phyloP scores from a whole-genome alignment of 2,797 vertebrate species.

The Mastacembelus armatus region DNA sequence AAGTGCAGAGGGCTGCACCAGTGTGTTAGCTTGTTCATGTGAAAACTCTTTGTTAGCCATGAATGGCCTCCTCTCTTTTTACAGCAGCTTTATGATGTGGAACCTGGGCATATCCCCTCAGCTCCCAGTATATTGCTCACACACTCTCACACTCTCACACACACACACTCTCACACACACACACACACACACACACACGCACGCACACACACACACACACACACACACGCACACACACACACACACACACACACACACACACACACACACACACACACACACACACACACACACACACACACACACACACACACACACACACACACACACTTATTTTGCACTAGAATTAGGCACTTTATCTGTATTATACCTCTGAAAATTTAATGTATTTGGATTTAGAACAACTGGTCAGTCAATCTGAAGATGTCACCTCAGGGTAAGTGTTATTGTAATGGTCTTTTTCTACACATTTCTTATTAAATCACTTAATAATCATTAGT shows the following conservation, averaged over 20 bases:
- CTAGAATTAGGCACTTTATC: background rate
- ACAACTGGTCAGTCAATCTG: background rate
- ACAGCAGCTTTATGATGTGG: conserved; percentile 70
- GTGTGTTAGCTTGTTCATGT: conserved; percentile 68
- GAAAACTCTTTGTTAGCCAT: conserved; percentile 73
- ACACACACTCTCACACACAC: too few species aligned
- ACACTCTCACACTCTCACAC: too few species aligned
- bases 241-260: too few species aligned
- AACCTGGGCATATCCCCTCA: conserved; percentile 44
- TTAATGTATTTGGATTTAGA: background rate
- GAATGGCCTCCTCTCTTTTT: conserved; percentile 66
- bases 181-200: too few species aligned
- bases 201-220: too few species aligned
- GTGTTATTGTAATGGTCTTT: background rate
- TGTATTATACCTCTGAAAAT: background rate
- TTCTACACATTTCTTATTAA: background rate
- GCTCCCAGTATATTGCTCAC: conserved; percentile 16
- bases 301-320: too few species aligned
- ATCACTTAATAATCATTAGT: background rate
- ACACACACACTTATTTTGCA: too few species aligned
- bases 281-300: too few species aligned
- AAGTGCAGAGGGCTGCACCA: conserved; percentile 47
- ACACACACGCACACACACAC: too few species aligned
- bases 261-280: too few species aligned
- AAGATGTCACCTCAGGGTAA: background rate